Conservation (phyloP, 2,797 vertebrate species). For the Dendrocincla tyrannina region DNA sequence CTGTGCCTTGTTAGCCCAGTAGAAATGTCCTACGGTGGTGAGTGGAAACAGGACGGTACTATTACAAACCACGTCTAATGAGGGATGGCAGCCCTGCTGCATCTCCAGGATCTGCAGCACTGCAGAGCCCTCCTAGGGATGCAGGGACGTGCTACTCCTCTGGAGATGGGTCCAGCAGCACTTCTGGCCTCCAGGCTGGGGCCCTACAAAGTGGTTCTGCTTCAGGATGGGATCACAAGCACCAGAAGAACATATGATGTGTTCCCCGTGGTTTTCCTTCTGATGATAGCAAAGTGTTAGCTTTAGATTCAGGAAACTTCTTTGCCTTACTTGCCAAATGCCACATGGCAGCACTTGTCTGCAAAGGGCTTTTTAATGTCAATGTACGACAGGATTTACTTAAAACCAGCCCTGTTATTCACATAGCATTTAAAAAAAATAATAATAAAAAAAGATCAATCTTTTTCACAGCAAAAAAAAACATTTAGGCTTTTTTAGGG, state of each 20-base stretch:
- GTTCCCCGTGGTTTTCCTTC: background rate
- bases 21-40: conserved; percentile 76
- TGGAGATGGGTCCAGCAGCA: background rate
- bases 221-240: background rate
- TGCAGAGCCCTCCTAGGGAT: conserved; percentile 27
- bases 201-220: background rate
- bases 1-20: conserved; percentile 78
- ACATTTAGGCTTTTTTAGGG: rapidly evolving
- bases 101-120: conserved; percentile 9
- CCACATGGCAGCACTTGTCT: background rate
- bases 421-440: background rate
- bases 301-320: background rate
- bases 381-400: background rate
- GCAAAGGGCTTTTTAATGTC: background rate
- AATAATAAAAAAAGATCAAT: background rate
- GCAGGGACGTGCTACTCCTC: background rate
- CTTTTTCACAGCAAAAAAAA: background rate
- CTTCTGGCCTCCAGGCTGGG: background rate
- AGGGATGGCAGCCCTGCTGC: conserved; percentile 64
- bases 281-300: background rate
- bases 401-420: background rate
- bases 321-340: background rate
- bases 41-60: conserved; percentile 78
- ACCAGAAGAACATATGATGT: background rate
- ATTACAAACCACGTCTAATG: conserved; percentile 75